Evolutionary conservation across 2,888 invertebrate genomes (phyloP).

Genomic region (Colostygia pectinataria): DNA sequence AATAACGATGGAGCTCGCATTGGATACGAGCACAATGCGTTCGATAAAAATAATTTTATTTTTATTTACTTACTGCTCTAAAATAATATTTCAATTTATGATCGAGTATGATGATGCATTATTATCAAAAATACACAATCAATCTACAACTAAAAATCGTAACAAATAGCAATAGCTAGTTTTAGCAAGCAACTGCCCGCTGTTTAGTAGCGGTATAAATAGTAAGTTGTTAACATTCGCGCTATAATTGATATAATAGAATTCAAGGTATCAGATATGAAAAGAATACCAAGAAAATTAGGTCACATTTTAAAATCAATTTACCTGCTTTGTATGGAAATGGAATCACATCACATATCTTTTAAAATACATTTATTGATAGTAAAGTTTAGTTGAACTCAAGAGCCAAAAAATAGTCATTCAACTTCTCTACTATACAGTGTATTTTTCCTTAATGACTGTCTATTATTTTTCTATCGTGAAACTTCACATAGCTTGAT

Average conservation of each 20-base stretch:
- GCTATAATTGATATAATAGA: no score
- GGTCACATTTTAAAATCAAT: no score
- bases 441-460: constrained; percentile 57
- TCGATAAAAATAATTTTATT: constrained; percentile 63
- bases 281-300: no score
- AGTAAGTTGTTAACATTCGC: no score
- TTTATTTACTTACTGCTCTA: constrained; percentile 41
- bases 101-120: constrained; percentile 32
- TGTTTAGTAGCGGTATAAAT: no score
- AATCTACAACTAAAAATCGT: neutral
- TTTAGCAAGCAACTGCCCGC: no score
- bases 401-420: constrained; percentile 13
- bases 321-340: no score
- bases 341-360: no score
- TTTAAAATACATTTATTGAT: neutral
- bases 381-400: neutral
- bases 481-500: constrained; percentile 65
- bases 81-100: constrained; percentile 43
- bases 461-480: constrained; percentile 68
- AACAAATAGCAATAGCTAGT: no score
- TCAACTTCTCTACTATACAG: constrained; percentile 21
- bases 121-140: neutral
- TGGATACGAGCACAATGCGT: constrained; percentile 66
- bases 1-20: constrained; percentile 74
- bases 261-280: no score